Percentiles rank a stretch among this genome's conserved stretches.
phyloP scores from a whole-genome alignment of 2,888 invertebrate genomes.

The Holacanthella duospinosa region DNA sequence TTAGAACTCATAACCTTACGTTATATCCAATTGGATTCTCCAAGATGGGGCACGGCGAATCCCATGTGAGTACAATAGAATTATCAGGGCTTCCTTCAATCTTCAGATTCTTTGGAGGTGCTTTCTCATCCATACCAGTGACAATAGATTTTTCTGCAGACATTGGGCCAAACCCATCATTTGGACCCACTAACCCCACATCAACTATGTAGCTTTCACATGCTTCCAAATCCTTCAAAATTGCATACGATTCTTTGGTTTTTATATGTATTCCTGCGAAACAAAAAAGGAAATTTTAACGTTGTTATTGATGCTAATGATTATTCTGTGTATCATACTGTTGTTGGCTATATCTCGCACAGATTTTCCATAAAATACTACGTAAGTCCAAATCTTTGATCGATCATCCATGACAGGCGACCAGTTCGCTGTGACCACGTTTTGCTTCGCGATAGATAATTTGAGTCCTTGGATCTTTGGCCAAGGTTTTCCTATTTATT shows the following conservation, averaged over 20 bases:
- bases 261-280: background rate
- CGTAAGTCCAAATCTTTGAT: slow-evolving; percentile 56
- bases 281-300: background rate
- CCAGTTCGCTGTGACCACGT: slow-evolving; percentile 55
- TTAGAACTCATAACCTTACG: slow-evolving; percentile 50
- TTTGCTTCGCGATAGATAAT: slow-evolving; percentile 18
- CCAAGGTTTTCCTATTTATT: slow-evolving; percentile 38
- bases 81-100: slow-evolving; percentile 41
- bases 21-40: slow-evolving; percentile 49
- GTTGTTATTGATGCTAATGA: background rate
- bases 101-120: slow-evolving; percentile 57
- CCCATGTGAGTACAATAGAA: slow-evolving; percentile 57
- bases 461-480: slow-evolving; percentile 26
- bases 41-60: slow-evolving; percentile 55
- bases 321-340: slow-evolving; percentile 43
- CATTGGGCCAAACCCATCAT: background rate
- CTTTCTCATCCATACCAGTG: slow-evolving; percentile 47
- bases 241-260: slow-evolving; percentile 38
- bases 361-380: slow-evolving; percentile 57
- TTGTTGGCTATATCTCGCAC: slow-evolving; percentile 49
- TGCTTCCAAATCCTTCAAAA: slow-evolving; percentile 54
- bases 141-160: background rate
- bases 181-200: slow-evolving; percentile 51
- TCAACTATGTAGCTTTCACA: slow-evolving; percentile 65
- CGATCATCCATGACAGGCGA: slow-evolving; percentile 48